phyloP scores from a whole-genome alignment of 2,113 vertebrate genomes.

The Dicaeum eximium region DNA sequence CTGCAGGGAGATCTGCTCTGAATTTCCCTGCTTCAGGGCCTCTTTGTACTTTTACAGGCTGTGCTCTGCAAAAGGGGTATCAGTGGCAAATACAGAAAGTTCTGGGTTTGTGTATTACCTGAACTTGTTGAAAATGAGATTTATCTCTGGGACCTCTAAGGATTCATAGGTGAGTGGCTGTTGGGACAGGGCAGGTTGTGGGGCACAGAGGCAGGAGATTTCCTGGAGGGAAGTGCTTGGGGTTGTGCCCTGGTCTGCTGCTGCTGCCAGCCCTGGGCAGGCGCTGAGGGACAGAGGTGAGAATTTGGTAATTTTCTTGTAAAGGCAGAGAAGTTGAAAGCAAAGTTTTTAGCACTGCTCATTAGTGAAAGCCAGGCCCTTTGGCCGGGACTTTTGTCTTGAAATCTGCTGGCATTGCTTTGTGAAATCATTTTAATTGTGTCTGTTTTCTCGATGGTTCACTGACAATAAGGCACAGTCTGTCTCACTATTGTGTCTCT shows the following conservation, averaged over 20 bases:
- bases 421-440: constrained; percentile 1
- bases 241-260: background rate
- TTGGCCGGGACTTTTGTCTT: background rate
- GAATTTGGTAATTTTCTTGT: background rate
- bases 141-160: background rate
- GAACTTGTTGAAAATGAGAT: background rate
- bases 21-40: background rate
- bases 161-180: background rate
- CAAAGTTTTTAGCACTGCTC: background rate
- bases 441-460: background rate
- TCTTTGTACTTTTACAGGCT: background rate
- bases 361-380: background rate
- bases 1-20: background rate
- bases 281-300: background rate
- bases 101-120: background rate
- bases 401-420: background rate
- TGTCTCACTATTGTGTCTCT: constrained; percentile 4
- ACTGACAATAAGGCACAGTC: background rate
- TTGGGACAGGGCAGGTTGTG: background rate
- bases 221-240: background rate
- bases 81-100: background rate
- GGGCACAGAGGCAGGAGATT: background rate
- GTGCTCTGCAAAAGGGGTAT: background rate
- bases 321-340: background rate
- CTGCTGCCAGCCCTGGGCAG: background rate